A percentile compares a stretch with the other conserved stretches of the same genome.
These are phyloP conservation scores for Chamaetylas fuelleborni DNA, from an alignment of 2,113 vertebrate species.

Conservation along the genomic window DNA sequence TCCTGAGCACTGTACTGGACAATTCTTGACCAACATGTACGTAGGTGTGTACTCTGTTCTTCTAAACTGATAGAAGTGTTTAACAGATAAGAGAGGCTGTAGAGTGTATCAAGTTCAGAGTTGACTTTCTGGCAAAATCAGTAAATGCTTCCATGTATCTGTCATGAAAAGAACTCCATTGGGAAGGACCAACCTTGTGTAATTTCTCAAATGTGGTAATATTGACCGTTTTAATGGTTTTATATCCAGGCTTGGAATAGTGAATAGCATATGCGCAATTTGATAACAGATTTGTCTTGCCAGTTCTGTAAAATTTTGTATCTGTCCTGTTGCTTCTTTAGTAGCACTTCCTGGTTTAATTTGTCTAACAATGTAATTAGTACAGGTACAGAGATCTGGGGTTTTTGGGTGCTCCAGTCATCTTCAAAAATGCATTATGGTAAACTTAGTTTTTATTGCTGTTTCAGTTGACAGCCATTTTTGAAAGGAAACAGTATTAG, in stretches of 20 bases:
- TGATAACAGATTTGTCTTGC: conserved; percentile 22
- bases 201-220: background rate
- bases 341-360: background rate
- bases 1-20: background rate
- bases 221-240: background rate
- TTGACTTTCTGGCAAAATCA: background rate
- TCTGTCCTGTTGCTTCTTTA: background rate
- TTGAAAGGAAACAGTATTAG: background rate
- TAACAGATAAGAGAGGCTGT: background rate
- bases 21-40: background rate
- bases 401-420: background rate
- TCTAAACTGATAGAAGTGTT: background rate
- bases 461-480: background rate
- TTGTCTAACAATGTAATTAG: background rate
- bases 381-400: background rate
- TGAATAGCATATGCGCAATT: background rate
- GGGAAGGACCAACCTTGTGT: background rate
- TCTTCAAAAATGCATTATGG: background rate
- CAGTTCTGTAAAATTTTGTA: conserved; percentile 4
- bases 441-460: background rate
- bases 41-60: background rate
- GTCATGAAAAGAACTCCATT: background rate
- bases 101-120: background rate
- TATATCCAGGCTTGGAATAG: background rate
- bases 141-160: background rate